Evolutionary conservation across 2,888 invertebrate genomes (phyloP), one percentile per base, ranked within the genome.

Genomic region (Brassicogethes aeneus): DNA sequence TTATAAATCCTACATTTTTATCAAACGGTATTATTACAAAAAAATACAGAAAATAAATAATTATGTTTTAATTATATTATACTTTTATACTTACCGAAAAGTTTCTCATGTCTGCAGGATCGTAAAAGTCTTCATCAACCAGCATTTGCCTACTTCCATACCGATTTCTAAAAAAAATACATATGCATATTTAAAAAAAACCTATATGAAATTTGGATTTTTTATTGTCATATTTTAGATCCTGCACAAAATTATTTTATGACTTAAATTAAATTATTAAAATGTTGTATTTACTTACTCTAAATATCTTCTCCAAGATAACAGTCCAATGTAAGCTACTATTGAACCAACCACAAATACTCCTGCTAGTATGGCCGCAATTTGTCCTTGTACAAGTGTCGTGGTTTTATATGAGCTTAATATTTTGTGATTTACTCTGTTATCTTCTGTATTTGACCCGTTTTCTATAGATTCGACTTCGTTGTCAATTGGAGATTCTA

Each of bases 141-240:
- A 72, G 57, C 46, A 72, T 55, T 41, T 71, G 67, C 10, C 70
- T 61, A 49, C 68, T 70, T 14, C 65, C 65, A 50, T 65, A 65
- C 40, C 68, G 63, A 34, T 65, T 65, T 44, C 69, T 65, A 50
- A 46, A 65, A 52, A 40, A 39, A 7, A 32, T 12, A 32, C 13
- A 10, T 23, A 10, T 23, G 23, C 23, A 23, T 7, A 23, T 10
- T 5, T 23, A 23, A 23, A 23, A 23, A n/a, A n/a, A n/a, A n/a
- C n/a, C n/a, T n/a, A n/a, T n/a, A n/a, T n/a, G n/a, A n/a, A n/a
- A n/a, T n/a, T n/a, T n/a, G n/a, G n/a, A n/a, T n/a, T n/a, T n/a
- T n/a, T n/a, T n/a, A n/a, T n/a, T n/a, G n/a, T n/a, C n/a, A n/a
- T n/a, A n/a, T n/a, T n/a, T n/a, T n/a, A n/a, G n/a, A n/a, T n/a